A percentile compares a stretch with the other conserved stretches of the same genome.
Evolutionary conservation across 1,140 invertebrate species (phyloP).

Genomic region (Heliconius himera): DNA sequence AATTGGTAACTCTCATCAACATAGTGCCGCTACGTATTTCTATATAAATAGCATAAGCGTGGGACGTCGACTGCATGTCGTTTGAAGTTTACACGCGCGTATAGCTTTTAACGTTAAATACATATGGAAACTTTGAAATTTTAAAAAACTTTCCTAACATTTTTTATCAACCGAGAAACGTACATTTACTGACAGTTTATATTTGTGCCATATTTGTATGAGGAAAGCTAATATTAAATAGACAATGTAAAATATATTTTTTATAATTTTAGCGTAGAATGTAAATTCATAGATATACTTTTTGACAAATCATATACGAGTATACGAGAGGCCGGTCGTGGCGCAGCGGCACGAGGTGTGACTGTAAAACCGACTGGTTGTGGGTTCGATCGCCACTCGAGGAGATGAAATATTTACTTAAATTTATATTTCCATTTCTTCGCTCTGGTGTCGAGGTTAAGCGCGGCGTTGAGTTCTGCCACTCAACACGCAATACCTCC

Average conservation of each 20-base stretch:
- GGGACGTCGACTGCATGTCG: conserved; percentile 9
- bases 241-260: background rate
- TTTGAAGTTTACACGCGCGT: conserved; percentile 9
- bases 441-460: too few species aligned
- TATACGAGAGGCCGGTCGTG: too few species aligned
- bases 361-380: too few species aligned
- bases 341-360: too few species aligned
- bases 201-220: background rate
- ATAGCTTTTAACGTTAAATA: background rate
- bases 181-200: background rate
- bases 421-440: too few species aligned
- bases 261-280: background rate
- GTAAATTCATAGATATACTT: background rate
- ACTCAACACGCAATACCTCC: too few species aligned
- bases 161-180: background rate
- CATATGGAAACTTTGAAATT: background rate
- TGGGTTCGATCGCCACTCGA: too few species aligned
- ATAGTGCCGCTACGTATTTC: background rate
- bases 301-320: too few species aligned
- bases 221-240: background rate
- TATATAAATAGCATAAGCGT: conserved; percentile 16
- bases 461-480: too few species aligned
- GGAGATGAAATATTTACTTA: too few species aligned
- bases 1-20: background rate
- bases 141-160: background rate